Evolutionary conservation across 2,113 vertebrate genomes (phyloP), one percentile per base, ranked within the genome.

Genomic region (Dinomys branickii): DNA sequence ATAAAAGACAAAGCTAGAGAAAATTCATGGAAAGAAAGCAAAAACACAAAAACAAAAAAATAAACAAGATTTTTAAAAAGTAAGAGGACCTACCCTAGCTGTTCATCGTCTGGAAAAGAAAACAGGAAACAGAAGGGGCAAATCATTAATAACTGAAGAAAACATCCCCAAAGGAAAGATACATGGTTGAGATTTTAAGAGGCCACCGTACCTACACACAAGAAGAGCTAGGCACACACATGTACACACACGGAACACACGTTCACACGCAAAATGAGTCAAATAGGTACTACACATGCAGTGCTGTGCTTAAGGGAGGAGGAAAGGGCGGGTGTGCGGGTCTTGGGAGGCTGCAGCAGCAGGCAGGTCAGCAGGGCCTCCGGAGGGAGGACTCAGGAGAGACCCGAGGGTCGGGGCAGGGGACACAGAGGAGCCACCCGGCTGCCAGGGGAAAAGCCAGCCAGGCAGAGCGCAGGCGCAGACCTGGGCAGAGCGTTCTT

Each of bases 21-120:
- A 88, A 87, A 59, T 61, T 84, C n/a, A 12, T 26, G 88, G 41
- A 89, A 92, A 85, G 44, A 75, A 58, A 92, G 47, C 78, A 26
- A 88, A 56, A 44, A 9, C 3, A 87, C 6, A 87, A 67, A 58
- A 78, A 91, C 10, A 4, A 7, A 59, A 28, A 13, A 26, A 22
- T 20, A 17, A 17, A 17, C 56, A 58, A 11, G 7, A 35, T 59
- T 41, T 86, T 67, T 58, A 61, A 69, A 77, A 91, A 87, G 47
- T 38, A 84, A 85, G 71, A 88, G 61, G 24, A 54, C 67, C 10
- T 14, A 38, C 54, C 20, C 44, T 75, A 26, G 41, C 58, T 83
- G 38, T 17, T 83, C 56, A 93, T 47, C 54, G 5, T 75, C 78
- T 91, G 65, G n/a, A 82, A 85, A 56, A 59, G 17, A 69, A 91